A percentile compares a stretch with the other conserved stretches of the same genome.
Conservation (phyloP, 2,113 vertebrate genomes). For the Carassius auratus region DNA sequence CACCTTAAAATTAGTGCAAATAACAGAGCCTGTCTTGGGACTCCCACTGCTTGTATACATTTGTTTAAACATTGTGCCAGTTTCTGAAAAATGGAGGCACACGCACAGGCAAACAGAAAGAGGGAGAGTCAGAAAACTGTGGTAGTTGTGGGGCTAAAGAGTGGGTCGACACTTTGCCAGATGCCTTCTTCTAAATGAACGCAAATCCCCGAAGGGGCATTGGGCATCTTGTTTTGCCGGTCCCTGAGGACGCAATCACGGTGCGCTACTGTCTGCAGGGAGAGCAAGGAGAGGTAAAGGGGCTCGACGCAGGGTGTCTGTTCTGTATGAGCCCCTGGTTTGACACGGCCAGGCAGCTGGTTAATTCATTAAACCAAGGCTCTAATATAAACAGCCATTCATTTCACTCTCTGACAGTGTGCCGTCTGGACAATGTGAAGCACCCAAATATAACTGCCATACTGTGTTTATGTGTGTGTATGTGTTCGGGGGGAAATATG, state of each 20-base stretch:
- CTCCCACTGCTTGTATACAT: slow-evolving; percentile 60
- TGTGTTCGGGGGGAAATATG: slow-evolving; percentile 56
- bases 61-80: slow-evolving; percentile 85
- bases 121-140: slow-evolving; percentile 64
- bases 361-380: slow-evolving; percentile 99
- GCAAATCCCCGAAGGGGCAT: slow-evolving; percentile 62
- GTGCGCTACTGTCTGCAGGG: slow-evolving; percentile 72
- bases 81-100: slow-evolving; percentile 88
- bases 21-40: slow-evolving; percentile 50
- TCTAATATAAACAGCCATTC: slow-evolving; percentile 99
- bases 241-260: slow-evolving; percentile 91
- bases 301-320: slow-evolving; percentile 76
- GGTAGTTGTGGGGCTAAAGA: slow-evolving; percentile 69
- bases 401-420: slow-evolving; percentile 91
- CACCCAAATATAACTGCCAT: slow-evolving; percentile 72
- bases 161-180: slow-evolving; percentile 73
- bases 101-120: slow-evolving; percentile 72
- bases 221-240: slow-evolving; percentile 65
- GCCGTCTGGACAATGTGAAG: slow-evolving; percentile 97
- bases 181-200: slow-evolving; percentile 84
- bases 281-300: slow-evolving; percentile 50
- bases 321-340: slow-evolving; percentile 87
- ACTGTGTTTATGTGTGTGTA: slow-evolving; percentile 52
- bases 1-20: slow-evolving; percentile 42
- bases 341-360: slow-evolving; percentile 90